Conservation (phyloP, 2,113 vertebrate species). For the Xiphophorus couchianus region DNA sequence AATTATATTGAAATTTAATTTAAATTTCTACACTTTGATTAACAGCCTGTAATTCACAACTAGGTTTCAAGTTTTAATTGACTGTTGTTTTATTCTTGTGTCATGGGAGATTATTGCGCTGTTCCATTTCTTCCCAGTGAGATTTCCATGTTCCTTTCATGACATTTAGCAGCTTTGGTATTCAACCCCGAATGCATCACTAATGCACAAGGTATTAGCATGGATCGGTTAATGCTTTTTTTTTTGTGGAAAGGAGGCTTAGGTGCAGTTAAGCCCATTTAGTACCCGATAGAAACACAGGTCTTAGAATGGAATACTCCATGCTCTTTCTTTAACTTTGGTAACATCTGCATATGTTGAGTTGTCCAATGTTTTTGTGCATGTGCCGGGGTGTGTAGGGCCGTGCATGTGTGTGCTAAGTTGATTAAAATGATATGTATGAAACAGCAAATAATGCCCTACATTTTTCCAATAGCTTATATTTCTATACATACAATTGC, state of each 20-base stretch:
- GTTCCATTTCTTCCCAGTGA: slow-evolving; percentile 23
- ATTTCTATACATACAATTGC: background rate
- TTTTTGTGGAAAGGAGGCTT: slow-evolving; percentile 46
- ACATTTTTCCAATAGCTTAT: background rate
- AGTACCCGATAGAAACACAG: slow-evolving; percentile 45
- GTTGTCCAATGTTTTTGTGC: background rate
- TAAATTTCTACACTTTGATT: background rate
- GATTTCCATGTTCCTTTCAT: slow-evolving; percentile 54
- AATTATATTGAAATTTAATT: background rate
- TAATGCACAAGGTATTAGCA: slow-evolving; percentile 61
- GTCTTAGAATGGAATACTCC: slow-evolving; percentile 39
- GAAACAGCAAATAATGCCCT: background rate
- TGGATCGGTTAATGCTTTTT: slow-evolving; percentile 52
- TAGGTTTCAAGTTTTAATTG: background rate
- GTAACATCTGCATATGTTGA: slow-evolving; percentile 2
- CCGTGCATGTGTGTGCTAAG: too few relatives aligned
- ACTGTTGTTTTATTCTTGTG: slow-evolving; percentile 4
- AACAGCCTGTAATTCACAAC: slow-evolving; percentile 16
- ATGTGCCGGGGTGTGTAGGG: background rate
- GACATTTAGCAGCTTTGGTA: slow-evolving; percentile 50
- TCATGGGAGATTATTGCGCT: slow-evolving; percentile 2
- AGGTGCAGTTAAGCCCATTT: slow-evolving; percentile 58
- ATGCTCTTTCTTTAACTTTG: slow-evolving; percentile 23
- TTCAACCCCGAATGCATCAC: slow-evolving; percentile 42
- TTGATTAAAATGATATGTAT: background rate